Evolutionary conservation across 2,888 invertebrate species (phyloP).

Genomic region (Melinaea menophilus): DNA sequence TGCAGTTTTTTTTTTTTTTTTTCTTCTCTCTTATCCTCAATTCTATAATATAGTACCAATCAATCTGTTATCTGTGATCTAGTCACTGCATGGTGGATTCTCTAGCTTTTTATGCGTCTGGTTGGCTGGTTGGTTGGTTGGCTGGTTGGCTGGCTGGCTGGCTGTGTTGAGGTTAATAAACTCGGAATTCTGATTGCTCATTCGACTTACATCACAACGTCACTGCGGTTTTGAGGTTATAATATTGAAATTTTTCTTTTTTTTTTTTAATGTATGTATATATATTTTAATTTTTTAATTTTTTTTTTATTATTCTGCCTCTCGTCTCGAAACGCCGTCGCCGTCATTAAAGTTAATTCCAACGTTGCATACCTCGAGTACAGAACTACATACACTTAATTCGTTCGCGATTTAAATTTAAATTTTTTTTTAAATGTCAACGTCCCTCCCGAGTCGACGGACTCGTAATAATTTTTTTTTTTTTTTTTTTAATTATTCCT

Average conservation of each 20-base stretch:
- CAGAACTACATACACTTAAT: constrained; percentile 29
- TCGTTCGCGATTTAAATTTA: constrained; percentile 30
- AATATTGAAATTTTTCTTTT: constrained; percentile 51
- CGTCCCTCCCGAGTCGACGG: background rate
- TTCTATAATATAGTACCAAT: constrained; percentile 70
- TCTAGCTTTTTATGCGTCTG: constrained; percentile 76
- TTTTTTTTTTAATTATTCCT: too few relatives aligned
- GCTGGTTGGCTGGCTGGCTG: background rate
- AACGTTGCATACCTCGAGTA: constrained; percentile 42
- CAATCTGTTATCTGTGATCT: constrained; percentile 72
- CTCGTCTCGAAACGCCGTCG: constrained; percentile 39
- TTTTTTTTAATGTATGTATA: constrained; percentile 38
- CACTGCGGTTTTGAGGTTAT: constrained; percentile 59
- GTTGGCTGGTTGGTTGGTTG: constrained; percentile 29
- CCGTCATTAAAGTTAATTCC: constrained; percentile 48
- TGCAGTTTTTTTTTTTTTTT: constrained; percentile 55
- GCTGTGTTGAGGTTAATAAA: constrained; percentile 63
- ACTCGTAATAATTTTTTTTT: too few relatives aligned
- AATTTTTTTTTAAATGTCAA: constrained; percentile 4
- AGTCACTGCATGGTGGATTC: constrained; percentile 67
- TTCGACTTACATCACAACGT: constrained; percentile 75
- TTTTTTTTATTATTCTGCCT: too few relatives aligned
- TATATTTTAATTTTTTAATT: too few relatives aligned
- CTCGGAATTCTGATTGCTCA: constrained; percentile 71
- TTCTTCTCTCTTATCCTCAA: constrained; percentile 63